Base-by-base conservation (phyloP, 2,888 invertebrate genomes). In the Dryadula phaetusa region DNA sequence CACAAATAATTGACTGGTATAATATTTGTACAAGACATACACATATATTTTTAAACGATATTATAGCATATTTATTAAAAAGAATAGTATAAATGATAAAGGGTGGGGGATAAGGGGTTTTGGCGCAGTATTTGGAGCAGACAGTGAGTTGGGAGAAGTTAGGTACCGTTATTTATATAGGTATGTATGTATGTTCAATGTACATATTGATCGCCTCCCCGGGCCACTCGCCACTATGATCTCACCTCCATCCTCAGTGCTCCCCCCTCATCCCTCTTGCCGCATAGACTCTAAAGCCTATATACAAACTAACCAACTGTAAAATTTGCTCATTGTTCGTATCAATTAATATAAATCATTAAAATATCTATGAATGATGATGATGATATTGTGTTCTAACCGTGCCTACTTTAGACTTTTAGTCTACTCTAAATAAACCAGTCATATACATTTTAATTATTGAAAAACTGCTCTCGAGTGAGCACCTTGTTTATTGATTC, bases 201-300 rank as follows among this genome's bases (percentile, higher is more conserved):
- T 92, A 92, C 92, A 91, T 92, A 92, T 92, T 90, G 92, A 92
- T 92, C 92, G 92, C 86, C 89, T 88, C 89, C 89, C 91, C 90
- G 82, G 86, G 90, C 88, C 88, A 90, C 92, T 91, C 91, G 90
- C 91, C 92, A 92, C 92, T 92, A 91, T 92, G 91, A 92, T 90
- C 90, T 91, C 92, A 92, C 92, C 92, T 91, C 92, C 90, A 90
- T 90, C 90, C 89, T 86, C 87, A 86, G 87, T 87, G 85, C 85
- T 82, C 83, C 82, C 77, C 72, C 77, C 83, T 77, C 76, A 74
- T 78, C 78, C 75, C 82, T 77, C 84, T 82, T 81, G 79, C 85
- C 86, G 84, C 84, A 84, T 83, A 82, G 83, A 87, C 84, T 85
- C 81, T 80, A 82, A 85, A 84, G 83, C 87, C 80, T 87, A 82